Percentiles rank a stretch among this genome's conserved stretches.
Evolutionary conservation across 2,797 vertebrate genomes (phyloP).

Genomic region (Schizothorax lantsangensis): DNA sequence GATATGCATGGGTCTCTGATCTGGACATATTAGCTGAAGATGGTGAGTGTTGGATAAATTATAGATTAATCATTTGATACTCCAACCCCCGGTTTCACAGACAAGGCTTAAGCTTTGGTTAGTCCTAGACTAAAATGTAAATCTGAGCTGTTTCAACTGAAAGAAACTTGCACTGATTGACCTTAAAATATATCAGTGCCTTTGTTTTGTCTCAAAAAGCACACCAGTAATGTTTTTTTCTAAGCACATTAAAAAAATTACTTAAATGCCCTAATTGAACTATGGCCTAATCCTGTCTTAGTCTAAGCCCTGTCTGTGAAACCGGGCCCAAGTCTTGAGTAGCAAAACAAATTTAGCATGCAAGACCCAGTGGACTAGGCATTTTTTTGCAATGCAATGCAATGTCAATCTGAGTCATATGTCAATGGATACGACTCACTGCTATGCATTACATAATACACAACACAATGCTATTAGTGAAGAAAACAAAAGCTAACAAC

Average conservation of each 20-base stretch:
- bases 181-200: no score
- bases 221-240: no score
- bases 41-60: neutral
- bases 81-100: no score
- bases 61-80: neutral
- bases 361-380: neutral
- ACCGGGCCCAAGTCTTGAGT: neutral
- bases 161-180: no score
- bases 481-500: neutral
- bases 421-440: neutral
- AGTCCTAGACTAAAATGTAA: no score
- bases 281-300: no score
- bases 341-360: neutral
- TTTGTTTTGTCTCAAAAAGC: no score
- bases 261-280: no score
- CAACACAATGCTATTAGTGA: neutral
- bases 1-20: neutral
- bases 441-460: neutral
- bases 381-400: conserved; percentile 2
- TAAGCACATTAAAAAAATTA: no score
- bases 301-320: no score
- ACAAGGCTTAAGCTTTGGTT: no score
- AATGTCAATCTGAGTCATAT: neutral
- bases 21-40: neutral
- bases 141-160: no score